phyloP scores from a whole-genome alignment of 2,888 invertebrate species.

The Idaea straminata region DNA sequence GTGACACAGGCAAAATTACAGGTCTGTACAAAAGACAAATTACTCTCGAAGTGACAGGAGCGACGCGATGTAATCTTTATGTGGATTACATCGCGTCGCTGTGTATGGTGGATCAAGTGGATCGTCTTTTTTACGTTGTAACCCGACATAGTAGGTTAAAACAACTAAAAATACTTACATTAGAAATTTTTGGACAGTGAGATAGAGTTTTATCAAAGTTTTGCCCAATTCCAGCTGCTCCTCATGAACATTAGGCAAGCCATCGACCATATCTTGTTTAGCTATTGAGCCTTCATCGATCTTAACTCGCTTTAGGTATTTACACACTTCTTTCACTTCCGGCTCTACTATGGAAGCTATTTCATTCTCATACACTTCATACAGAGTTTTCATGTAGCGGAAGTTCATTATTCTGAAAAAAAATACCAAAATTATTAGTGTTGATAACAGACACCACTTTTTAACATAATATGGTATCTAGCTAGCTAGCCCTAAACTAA shows the following conservation, averaged over 20 bases:
- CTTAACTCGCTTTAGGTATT: conserved; percentile 83
- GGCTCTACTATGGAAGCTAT: conserved; percentile 86
- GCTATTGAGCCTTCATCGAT: conserved; percentile 73
- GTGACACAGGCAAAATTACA: too few species aligned
- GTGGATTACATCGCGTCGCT: too few species aligned
- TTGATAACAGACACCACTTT: background rate
- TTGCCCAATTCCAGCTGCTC: conserved; percentile 91
- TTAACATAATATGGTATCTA: too few species aligned
- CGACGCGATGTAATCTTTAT: too few species aligned
- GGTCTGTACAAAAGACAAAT: too few species aligned
- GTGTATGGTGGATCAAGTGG: too few species aligned
- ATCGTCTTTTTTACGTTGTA: background rate
- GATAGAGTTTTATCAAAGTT: conserved; percentile 94
- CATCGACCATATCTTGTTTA: conserved; percentile 73
- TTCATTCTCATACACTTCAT: conserved; percentile 85
- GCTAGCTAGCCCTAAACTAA: too few species aligned
- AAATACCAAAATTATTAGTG: conserved; percentile 28
- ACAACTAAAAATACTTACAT: conserved; percentile 1
- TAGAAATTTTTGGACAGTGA: conserved; percentile 87
- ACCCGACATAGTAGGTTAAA: background rate
- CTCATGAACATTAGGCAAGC: conserved; percentile 70
- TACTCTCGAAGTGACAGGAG: too few species aligned
- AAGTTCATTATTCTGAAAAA: conserved; percentile 83
- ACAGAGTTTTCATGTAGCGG: conserved; percentile 86
- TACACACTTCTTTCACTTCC: conserved; percentile 87